Base-by-base conservation (phyloP, 2,113 vertebrate genomes). In the Salvelinus sp. region DNA sequence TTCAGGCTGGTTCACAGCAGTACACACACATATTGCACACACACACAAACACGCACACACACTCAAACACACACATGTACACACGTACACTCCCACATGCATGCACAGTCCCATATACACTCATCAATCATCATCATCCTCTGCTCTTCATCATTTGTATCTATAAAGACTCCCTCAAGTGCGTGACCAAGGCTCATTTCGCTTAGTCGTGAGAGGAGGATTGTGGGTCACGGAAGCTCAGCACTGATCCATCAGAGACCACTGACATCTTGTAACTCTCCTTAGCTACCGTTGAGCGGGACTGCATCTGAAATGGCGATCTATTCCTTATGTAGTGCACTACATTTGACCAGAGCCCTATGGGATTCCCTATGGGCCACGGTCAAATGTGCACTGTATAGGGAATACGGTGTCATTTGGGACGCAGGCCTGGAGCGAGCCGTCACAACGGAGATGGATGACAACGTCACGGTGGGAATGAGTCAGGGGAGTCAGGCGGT, bases 71-170 rank as follows among this genome's bases (percentile, higher is more conserved):
- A 69, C 30, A 22, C 38, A 69, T 7, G 44, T 33, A 69, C 7
- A 22, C 67, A 44, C 18, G 20, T 33, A 69, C 27, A 27, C 38
- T 4, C 18, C 13, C 30, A 5, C 66, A 68, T 68, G 14, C 27
- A 57, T 57, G 54, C 54, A 57, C 20, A 57, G 44, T 25, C 48
- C 33, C 48, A 47, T 70, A 48, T 44, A 44, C 6, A 70, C 44
- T 22, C 69, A 70, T 70, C 69, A 70, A 70, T 70, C 69, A 70
- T 25, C 69, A 70, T 70, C 33, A 23, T 25, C 69, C 20, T 2
- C 38, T 12, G 54, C 54, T 57, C 44, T 47, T 70, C 69, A 25
- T 70, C 69, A 50, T 70, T 25, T 50, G 69, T 70, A 50, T 54
- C 69, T 47, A 54, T 70, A 70, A 70, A 70, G 69, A n/a, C 69